A percentile compares a stretch with the other conserved stretches of the same genome.
Conservation (phyloP, 2,888 invertebrate genomes). For the Mylabris sibirica region DNA sequence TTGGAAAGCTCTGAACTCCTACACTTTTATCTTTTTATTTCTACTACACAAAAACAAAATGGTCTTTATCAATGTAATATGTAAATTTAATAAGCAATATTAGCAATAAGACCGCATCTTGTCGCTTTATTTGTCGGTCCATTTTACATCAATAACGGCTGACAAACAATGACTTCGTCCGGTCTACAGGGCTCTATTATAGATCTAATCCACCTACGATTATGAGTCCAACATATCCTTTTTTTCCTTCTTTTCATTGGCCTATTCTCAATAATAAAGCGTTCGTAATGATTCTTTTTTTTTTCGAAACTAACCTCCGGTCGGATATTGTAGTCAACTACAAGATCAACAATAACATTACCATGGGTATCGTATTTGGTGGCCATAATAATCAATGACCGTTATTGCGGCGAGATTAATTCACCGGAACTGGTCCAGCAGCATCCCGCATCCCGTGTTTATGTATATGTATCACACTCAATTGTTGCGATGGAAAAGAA, state of each 20-base stretch:
- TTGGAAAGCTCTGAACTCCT: background rate
- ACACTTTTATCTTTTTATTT: no score
- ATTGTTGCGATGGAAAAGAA: background rate
- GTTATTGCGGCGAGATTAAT: conserved; percentile 55
- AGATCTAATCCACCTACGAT: conserved; percentile 10
- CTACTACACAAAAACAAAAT: background rate
- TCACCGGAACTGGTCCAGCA: conserved; percentile 54
- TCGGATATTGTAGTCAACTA: background rate
- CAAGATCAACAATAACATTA: conserved; percentile 6
- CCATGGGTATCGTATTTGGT: background rate
- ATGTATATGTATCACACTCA: background rate
- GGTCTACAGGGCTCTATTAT: background rate
- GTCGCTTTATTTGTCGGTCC: conserved; percentile 6
- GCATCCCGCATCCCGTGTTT: conserved; percentile 24
- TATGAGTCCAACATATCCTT: background rate
- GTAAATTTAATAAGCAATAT: background rate
- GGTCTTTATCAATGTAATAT: background rate
- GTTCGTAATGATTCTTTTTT: background rate
- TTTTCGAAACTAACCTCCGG: background rate
- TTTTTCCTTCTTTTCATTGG: background rate
- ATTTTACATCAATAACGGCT: background rate
- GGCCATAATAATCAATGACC: conserved; percentile 54
- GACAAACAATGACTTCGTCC: conserved; percentile 11
- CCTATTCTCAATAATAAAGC: background rate
- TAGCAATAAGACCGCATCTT: background rate